Base-by-base conservation (phyloP, 2,888 invertebrate species). In the Crocallis elinguaria region DNA sequence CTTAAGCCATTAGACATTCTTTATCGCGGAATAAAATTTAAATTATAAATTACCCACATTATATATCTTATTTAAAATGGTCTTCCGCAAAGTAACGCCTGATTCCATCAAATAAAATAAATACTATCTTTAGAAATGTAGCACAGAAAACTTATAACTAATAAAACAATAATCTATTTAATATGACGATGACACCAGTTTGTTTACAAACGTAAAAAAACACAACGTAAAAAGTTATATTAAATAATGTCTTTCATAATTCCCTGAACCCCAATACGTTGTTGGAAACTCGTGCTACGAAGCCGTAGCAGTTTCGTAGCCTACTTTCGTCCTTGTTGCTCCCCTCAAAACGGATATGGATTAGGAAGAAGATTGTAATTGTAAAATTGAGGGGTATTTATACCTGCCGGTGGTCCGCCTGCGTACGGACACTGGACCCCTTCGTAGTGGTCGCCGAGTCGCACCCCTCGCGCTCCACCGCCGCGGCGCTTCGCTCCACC, bases 401-500 rank as follows among this genome's bases (percentile, higher is more conserved):
- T 92, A 94, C 94, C 94, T 94, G 86, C 94, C 94, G 62, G 94
- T 94, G 41, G 94, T 94, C 69, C 94, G 86, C 75, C 94, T 86
- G 43, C 94, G 79, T 42, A 88, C 93, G 56, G 92, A 92, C 49
- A 93, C 85, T 14, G 93, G 94, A 56, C 88, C 78, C 63, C 93
- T 88, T 53, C 93, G 81, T 13, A 93, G 80, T 19, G 93, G 92
- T 54, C 93, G 76, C 5, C 90, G 75, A 1, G 82, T 56, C 1
- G 89, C 86, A 1, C 92, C 92, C 4, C 92, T 75, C 8, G 92
- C 92, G 57, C 92, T 91, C 88, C 92, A 90, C 9, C 92, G 75
- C 7, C 92, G 80, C 29, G 90, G 90, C 39, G 89, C 88, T 62
- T 90, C 91, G 63, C 88, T 88, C 90, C 88, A 91, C 81, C 90